Evolutionary conservation across 2,797 vertebrate species (phyloP), one percentile per base, ranked within the genome.

Genomic region (Betta splendens): DNA sequence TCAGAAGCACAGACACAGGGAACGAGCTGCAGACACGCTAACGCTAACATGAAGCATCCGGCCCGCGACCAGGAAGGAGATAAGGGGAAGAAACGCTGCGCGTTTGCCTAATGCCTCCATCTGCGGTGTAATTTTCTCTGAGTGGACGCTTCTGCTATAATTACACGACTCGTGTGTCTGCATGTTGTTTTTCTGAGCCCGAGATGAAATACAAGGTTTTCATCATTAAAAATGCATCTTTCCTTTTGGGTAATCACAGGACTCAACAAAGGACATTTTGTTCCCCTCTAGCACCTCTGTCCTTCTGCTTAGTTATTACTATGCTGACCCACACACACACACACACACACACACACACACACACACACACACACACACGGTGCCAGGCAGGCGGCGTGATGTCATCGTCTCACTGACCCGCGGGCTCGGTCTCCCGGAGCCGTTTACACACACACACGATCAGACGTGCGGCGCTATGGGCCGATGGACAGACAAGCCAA

Each of bases 1-100:
- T 52, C 69, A 85, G 79, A 81, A 77, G 82, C 64, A 79, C 68
- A 75, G 77, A 79, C 71, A 77, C 77, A 78, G 62, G 64, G 69
- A 86, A 81, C 31, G 75, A 84, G 79, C 64, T 73, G 77, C 72
- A 86, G 79, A 81, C 86, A 83, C 80, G 81, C 76, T 75, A 84
- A 80, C 65, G 56, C 80, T 69, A 75, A 80, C 81, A 69, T 56
- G 79, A 84, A 80, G 83, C 80, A 82, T 81, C 81, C 81, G 69
- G 79, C 77, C 66, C 66, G 44, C 28, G 8, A 37, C 45, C 0
- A 33, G 64, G 42, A 54, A n/a, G 56, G 9, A 74, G 74, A 84
- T 82, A 82, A 83, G 71, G 26, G 58, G 72, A 25, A 73, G 63
- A 71, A 72, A 74, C 46, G 50, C 52, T 8, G 25, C 29, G 38